These are phyloP conservation scores for Prochilodus magdalenae DNA, from an alignment of 2,113 vertebrate genomes.

Conservation along the genomic window DNA sequence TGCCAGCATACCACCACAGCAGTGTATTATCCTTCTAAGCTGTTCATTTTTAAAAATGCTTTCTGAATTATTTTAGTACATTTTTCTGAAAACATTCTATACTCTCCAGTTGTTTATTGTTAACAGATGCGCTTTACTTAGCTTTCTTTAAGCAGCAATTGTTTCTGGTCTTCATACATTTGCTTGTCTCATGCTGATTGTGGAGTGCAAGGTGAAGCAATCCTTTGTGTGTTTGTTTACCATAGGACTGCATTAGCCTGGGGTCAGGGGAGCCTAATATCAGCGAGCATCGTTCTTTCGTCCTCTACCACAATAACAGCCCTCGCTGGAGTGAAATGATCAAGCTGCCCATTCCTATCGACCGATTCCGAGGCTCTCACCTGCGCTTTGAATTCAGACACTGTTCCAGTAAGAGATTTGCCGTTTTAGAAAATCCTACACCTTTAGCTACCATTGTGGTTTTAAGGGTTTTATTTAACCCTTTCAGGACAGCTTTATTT, in stretches of 20 bases:
- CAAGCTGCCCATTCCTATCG: slow-evolving; percentile 94
- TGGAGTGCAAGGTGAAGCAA: not conserved
- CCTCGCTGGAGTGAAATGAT: slow-evolving; percentile 97
- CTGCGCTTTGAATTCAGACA: slow-evolving; percentile 99
- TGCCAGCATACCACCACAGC: too few species aligned
- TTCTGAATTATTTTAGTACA: too few species aligned
- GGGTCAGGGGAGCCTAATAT: slow-evolving; percentile 90
- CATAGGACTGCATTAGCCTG: slow-evolving; percentile 93
- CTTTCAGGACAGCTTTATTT: not conserved
- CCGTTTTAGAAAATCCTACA: too few species aligned
- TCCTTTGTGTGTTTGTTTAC: slow-evolving; percentile 5
- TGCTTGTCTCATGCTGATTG: not conserved
- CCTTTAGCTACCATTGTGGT: too few species aligned
- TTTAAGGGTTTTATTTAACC: too few species aligned
- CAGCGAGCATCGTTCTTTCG: slow-evolving; percentile 91
- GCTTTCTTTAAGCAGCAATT: not conserved
- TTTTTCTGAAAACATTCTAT: too few species aligned
- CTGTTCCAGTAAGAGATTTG: slow-evolving; percentile 86
- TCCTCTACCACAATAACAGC: slow-evolving; percentile 97
- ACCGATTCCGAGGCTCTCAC: slow-evolving; percentile 94
- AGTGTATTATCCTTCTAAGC: too few species aligned
- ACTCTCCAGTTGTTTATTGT: too few species aligned
- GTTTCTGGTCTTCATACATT: not conserved
- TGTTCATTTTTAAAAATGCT: too few species aligned
- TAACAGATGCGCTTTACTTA: too few species aligned